Evolutionary conservation across 1,140 invertebrate species (phyloP), one percentile per base, ranked within the genome.

Genomic region (Zaprionus gabonicus): DNA sequence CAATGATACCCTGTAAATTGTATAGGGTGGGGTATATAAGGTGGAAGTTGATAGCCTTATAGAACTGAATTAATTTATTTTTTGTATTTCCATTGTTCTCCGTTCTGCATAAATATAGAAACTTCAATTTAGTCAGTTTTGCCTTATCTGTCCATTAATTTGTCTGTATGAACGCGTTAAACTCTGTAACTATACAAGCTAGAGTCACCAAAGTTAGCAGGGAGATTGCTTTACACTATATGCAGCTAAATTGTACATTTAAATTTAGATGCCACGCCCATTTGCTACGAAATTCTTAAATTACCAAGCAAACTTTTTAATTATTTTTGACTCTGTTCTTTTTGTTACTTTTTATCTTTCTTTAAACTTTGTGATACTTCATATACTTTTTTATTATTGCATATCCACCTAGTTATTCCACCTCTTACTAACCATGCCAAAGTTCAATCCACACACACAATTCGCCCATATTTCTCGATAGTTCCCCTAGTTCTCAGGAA

Each of bases 401-500:
- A 17, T 46, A 7, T 17, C 41, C n/a, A 17, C 2, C 0, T 44
- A 17, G 41, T 17, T 9, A 2, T n/a, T 3, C 6, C 17, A 17
- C n/a, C 2, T 44, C 1, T 17, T 17, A 10, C n/a, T 17, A 7
- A 2, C 3, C 41, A 46, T 46, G n/a, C 7, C 36, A 38, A 38
- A 38, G 36, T 38, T 38, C 36, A 38, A 12, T 13, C 0, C 34
- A 36, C 34, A 36, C 34, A 36, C 34, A 36, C 34, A 36, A 38
- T 38, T 38, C 36, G 36, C 13, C 36, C n/a, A 53, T 36, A 51
- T 36, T 51, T 57, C 27, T 27, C 9, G 20, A 68, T 49, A n/a
- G 28, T 56, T 71, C 27, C 17, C 28, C 56, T 49, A 56, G 38
- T 68, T 64, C 59, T 70, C 56, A 69, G 85, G 84, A 90, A 90